Evolutionary conservation across 2,888 invertebrate genomes (phyloP).

Genomic region (Helleia helle): DNA sequence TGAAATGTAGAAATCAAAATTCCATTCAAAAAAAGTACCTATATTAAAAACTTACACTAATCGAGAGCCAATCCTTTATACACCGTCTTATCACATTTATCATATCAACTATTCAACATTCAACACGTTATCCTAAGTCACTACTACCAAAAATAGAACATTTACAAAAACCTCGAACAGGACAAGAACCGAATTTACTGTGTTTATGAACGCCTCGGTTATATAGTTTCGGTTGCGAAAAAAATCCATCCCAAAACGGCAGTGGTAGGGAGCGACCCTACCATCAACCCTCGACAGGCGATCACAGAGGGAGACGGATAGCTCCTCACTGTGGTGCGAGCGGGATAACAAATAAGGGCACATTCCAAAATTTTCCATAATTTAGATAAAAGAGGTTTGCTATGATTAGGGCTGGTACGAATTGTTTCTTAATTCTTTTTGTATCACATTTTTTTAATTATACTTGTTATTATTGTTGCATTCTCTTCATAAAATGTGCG

Average conservation of each 20-base stretch:
- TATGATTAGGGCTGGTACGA: constrained; percentile 64
- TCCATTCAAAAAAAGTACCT: too few species aligned
- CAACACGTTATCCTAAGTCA: too few species aligned
- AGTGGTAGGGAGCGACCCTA: constrained; percentile 42
- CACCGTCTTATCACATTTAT: too few species aligned
- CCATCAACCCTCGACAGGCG: constrained; percentile 55
- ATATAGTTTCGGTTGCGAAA: constrained; percentile 65
- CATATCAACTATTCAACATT: too few species aligned
- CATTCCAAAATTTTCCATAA: constrained; percentile 73
- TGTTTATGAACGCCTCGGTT: constrained; percentile 42
- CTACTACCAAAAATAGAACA: background rate
- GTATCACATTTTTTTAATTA: background rate
- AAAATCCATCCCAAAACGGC: constrained; percentile 65
- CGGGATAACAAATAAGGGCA: constrained; percentile 40
- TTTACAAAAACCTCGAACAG: constrained; percentile 17
- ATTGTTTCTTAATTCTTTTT: constrained; percentile 9
- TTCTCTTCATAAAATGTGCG: background rate
- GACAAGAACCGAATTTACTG: constrained; percentile 11
- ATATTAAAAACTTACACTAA: too few species aligned
- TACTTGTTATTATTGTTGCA: background rate
- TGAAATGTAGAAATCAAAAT: too few species aligned
- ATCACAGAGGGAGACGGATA: constrained; percentile 37
- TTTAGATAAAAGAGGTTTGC: constrained; percentile 70
- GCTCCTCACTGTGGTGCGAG: constrained; percentile 30
- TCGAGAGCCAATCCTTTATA: too few species aligned